Base-by-base conservation (phyloP, 1,140 invertebrate genomes). In the Babylonia areolata region DNA sequence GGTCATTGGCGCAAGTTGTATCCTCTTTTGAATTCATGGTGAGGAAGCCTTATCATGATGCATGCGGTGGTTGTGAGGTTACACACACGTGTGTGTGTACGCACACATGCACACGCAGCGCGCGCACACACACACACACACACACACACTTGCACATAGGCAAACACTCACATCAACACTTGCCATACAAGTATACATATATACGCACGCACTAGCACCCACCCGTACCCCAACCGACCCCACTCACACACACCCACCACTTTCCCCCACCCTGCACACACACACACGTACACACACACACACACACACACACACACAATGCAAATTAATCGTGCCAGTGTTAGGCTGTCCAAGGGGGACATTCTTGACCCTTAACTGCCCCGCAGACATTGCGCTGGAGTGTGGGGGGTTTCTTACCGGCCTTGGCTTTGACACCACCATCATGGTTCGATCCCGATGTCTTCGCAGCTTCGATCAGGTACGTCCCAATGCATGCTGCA, bases 391-490 rank as follows among this genome's bases (percentile, higher is more conserved):
- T 92, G 97, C 98, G 80, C 95, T 99, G 85, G 99, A 99, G 95
- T 99, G 98, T 95, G 98, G 98, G 84, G 98, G 98, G 11, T 99
- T 99, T 94, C 95, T 99, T 23, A 96, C 97, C 91, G 97, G 97
- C 11, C 94, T 99, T 75, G 98, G 98, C 31, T 97, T 96, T 92
- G 96, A 98, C 87, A 96, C 97, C 0, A 98, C 97, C 15, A 96
- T 99, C 39, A 97, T 99, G 96, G 97, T 96, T 0, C 96, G 99
- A 3, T 99, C 98, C 0, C 97, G 99, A 87, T 95, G 99, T 31
- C 95, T 99, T 39, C 96, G 98, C 91, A 98, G 98, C 40, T 99
- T 99, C 94, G 99, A 99, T 95, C 98, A 98, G 94, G 97, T 99
- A 95, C 99, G n/a, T n/a, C n/a, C n/a, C n/a, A n/a, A n/a, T n/a